These are phyloP conservation scores for Percopsis omiscomaycus DNA, from an alignment of 2,797 vertebrate genomes.

Conservation along the genomic window DNA sequence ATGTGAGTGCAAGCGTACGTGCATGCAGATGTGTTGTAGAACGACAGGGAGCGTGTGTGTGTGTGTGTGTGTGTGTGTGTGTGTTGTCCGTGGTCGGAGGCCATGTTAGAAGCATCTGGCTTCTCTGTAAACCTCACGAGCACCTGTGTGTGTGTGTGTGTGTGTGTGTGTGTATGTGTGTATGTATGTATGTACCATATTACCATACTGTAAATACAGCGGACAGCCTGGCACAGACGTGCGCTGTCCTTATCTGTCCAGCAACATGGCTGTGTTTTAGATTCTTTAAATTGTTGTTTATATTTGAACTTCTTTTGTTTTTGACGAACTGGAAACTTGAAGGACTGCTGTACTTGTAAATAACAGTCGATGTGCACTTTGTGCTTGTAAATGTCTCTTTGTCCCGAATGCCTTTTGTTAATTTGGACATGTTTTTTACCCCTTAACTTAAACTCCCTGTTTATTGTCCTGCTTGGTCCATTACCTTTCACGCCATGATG, in stretches of 20 bases:
- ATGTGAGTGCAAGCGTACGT: constrained; percentile 36
- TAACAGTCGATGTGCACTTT: constrained; percentile 89
- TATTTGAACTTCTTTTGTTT: constrained; percentile 47
- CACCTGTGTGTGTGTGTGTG: constrained; percentile 60
- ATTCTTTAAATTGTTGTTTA: constrained; percentile 64
- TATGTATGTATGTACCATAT: constrained; percentile 59
- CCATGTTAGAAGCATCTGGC: constrained; percentile 52
- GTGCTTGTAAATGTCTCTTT: constrained; percentile 91
- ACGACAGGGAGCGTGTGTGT: constrained; percentile 8
- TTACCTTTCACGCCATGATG: constrained; percentile 58
- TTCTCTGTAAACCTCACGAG: constrained; percentile 55
- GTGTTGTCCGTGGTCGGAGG: constrained; percentile 36
- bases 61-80: constrained; percentile 26
- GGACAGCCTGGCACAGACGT: constrained; percentile 59
- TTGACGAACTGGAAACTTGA: constrained; percentile 92
- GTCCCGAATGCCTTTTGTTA: constrained; percentile 80
- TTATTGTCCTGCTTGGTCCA: constrained; percentile 71
- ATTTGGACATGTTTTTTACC: constrained; percentile 60
- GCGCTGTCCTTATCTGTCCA: constrained; percentile 48
- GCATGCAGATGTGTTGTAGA: neutral
- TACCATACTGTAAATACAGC: constrained; percentile 70
- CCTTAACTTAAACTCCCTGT: constrained; percentile 59
- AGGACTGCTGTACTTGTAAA: constrained; percentile 99
- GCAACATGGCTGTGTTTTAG: constrained; percentile 72
- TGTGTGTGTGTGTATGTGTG: neutral